A percentile compares a stretch with the other conserved stretches of the same genome.
Conservation (phyloP, 2,797 vertebrate species). For the Bradypodion pumilum region DNA sequence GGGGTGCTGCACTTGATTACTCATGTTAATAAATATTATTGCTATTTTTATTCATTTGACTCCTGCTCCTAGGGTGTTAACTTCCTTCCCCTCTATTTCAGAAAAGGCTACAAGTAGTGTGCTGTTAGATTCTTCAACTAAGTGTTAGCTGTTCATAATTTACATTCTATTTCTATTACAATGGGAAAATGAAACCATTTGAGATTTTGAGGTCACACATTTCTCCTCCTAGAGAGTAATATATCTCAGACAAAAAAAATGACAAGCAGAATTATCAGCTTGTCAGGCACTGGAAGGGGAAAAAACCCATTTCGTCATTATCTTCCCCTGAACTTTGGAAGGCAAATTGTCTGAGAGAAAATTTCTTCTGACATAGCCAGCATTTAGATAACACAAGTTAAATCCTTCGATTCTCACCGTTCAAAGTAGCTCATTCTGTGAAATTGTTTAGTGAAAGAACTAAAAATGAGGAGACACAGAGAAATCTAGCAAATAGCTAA, state of each 20-base stretch:
- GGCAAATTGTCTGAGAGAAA: neutral
- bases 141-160: slow-evolving; percentile 11
- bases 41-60: too few species aligned
- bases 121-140: neutral
- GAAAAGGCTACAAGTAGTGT: neutral
- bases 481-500: neutral
- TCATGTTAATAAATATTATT: too few species aligned
- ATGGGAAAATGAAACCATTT: slow-evolving; percentile 12
- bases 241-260: neutral
- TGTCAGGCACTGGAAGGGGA: slow-evolving; percentile 46
- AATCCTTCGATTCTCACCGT: neutral
- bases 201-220: neutral
- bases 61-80: too few species aligned
- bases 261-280: slow-evolving; percentile 52
- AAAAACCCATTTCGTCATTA: slow-evolving; percentile 12
- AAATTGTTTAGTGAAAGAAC: slow-evolving; percentile 25
- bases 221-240: slow-evolving; percentile 5
- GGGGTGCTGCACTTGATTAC: too few species aligned
- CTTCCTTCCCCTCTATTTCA: too few species aligned
- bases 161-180: slow-evolving; percentile 4
- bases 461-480: slow-evolving; percentile 22
- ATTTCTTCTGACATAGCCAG: neutral
- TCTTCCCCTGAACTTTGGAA: neutral
- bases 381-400: neutral
- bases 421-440: neutral